Conservation (phyloP, 2,797 vertebrate species). For the Coregonus suidteri region DNA sequence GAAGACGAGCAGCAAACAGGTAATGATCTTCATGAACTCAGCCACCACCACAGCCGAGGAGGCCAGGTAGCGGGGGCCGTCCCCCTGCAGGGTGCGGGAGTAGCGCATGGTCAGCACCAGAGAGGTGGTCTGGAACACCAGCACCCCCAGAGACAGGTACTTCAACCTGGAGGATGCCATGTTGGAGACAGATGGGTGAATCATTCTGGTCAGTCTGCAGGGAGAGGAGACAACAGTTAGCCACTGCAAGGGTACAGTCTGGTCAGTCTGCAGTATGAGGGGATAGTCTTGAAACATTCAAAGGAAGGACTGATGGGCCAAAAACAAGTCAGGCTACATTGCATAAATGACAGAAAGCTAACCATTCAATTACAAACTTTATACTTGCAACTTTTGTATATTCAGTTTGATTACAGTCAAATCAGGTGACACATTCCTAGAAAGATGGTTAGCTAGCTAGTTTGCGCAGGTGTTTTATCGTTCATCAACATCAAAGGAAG, state of each 20-base stretch:
- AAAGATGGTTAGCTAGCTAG: not conserved
- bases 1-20: constrained; percentile 90
- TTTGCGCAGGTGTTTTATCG: not conserved
- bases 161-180: constrained; percentile 88
- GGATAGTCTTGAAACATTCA: not conserved
- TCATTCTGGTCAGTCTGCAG: not conserved
- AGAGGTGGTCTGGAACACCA: constrained; percentile 98
- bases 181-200: not conserved
- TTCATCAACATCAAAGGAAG: not conserved
- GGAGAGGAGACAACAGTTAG: constrained; percentile 6
- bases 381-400: not conserved
- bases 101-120: constrained; percentile 98
- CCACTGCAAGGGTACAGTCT: not conserved
- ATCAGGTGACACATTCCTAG: not conserved
- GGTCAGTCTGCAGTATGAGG: not conserved
- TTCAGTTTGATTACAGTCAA: not conserved
- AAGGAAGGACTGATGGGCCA: not conserved
- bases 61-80: constrained; percentile 94
- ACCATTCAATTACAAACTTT: not conserved
- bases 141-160: constrained; percentile 93
- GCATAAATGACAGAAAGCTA: not conserved
- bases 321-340: not conserved
- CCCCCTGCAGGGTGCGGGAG: constrained; percentile 92
- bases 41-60: constrained; percentile 96
- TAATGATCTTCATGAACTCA: constrained; percentile 91